phyloP scores from a whole-genome alignment of 2,113 vertebrate species.

The Ovis canadensis region DNA sequence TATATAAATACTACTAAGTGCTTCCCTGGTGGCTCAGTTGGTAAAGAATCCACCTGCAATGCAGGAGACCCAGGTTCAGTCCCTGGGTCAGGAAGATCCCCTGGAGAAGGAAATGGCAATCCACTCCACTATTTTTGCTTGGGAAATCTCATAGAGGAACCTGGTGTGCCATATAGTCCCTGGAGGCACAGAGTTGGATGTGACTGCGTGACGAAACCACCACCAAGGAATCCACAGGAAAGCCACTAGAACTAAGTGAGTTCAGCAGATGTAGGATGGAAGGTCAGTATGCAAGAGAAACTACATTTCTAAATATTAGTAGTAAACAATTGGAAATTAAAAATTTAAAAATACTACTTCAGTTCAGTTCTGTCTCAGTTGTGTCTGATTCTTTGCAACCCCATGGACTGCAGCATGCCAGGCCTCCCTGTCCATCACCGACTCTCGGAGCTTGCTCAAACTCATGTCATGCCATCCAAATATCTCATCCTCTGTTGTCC shows the following conservation, averaged over 20 bases:
- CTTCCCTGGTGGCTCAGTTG: neutral
- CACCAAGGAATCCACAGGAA: neutral
- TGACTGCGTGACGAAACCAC: neutral
- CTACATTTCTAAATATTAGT: neutral
- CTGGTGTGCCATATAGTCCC: neutral
- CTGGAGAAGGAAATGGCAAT: neutral
- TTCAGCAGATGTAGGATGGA: neutral
- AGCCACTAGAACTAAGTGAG: neutral
- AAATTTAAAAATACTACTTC: neutral
- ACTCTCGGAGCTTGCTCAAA: neutral
- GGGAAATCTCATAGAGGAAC: neutral
- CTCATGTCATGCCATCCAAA: neutral
- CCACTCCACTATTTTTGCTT: neutral
- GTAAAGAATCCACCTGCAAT: neutral
- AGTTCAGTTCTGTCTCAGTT: neutral
- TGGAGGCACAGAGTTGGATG: neutral
- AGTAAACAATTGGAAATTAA: neutral
- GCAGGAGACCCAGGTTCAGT: neutral
- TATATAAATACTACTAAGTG: neutral
- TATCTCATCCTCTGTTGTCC: neutral
- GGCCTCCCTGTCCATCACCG: neutral
- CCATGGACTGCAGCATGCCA: neutral
- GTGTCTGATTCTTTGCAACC: neutral
- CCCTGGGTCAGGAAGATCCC: neutral
- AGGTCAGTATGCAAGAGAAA: neutral